Base-by-base conservation (phyloP, 1,140 invertebrate genomes). In the Littorina saxatilis region DNA sequence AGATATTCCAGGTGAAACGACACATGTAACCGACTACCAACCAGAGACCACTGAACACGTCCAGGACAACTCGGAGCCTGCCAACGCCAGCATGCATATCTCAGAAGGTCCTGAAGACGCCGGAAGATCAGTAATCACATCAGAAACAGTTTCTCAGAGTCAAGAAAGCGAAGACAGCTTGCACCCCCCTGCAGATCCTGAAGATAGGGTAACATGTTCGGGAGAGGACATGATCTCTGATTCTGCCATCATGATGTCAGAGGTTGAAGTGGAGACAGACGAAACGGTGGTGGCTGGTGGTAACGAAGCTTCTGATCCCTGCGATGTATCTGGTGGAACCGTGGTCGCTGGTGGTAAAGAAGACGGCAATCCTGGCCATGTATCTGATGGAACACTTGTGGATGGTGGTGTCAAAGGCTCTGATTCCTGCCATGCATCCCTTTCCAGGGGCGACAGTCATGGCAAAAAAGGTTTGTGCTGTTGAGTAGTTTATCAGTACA, bases 211-310 rank as follows among this genome's bases (percentile, higher is more conserved):
- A 29, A 37, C 20, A 27, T 66, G 58, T 29, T 43, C 76, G 0
- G 55, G 27, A 4, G n/a, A 66, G 17, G 76, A 78, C 4, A 58
- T 78, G 0, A 63, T 78, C 76, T 78, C 76, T 23, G 76, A 78
- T 29, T 23, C 58, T 35, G 76, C 76, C 23, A 43, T 78, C 39
- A 35, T 78, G 35, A 37, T 63, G 76, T 78, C 76, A 13, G 76
- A 78, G 37, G 55, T 78, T 37, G 76, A 78, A 29, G 58, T 78
- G 11, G 76, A 43, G 23, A 78, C 76, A 43, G 76, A 78, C n/a
- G 76, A 37, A 7, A 63, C 29, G 35, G 39, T 39, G 55, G 39
- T 50, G 39, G 43, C 50, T 1, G 39, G 29, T 20, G 66, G 66
- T 32, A 23, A 2, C 3, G 35, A 39, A 17, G 66, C 23, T 17